A percentile compares a stretch with the other conserved stretches of the same genome.
These are phyloP conservation scores for Neodiprion virginianus DNA, from an alignment of 1,140 invertebrate genomes.

Conservation along the genomic window DNA sequence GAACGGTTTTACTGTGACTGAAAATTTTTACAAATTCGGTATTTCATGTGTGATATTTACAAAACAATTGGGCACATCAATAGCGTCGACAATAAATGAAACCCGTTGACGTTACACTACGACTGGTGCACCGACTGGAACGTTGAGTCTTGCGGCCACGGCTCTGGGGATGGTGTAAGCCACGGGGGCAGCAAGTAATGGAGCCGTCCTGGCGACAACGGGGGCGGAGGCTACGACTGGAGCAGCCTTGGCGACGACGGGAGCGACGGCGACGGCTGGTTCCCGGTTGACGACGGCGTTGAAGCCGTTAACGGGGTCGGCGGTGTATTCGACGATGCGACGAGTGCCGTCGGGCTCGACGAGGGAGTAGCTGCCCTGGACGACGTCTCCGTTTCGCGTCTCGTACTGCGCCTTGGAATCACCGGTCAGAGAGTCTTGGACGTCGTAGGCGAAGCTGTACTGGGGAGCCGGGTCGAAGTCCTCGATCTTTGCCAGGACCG, in stretches of 20 bases:
- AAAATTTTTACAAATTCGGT: no score
- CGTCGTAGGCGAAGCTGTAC: conserved; percentile 60
- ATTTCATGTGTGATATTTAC: no score
- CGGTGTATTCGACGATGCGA: conserved; percentile 67
- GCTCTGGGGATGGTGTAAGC: conserved; percentile 36
- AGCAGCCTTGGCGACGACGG: conserved; percentile 33
- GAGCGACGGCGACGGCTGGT: conserved; percentile 53
- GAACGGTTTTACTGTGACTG: no score
- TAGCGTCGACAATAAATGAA: no score
- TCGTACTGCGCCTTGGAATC: conserved; percentile 64
- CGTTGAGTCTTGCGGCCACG: conserved; percentile 38
- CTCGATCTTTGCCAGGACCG: conserved; percentile 48
- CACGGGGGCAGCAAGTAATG: conserved; percentile 3
- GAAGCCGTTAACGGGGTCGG: conserved; percentile 69
- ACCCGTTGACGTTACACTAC: no score
- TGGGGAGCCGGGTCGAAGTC: conserved; percentile 52
- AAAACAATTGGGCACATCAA: no score
- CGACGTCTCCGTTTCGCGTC: conserved; percentile 60
- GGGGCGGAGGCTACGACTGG: conserved; percentile 38
- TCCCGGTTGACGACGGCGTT: conserved; percentile 70
- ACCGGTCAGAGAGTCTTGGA: conserved; percentile 60
- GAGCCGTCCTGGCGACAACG: conserved; percentile 47
- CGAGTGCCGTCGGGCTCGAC: conserved; percentile 66
- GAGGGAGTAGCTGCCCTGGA: conserved; percentile 62
- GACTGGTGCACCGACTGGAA: conserved; percentile 20